Base-by-base conservation (phyloP, 2,888 invertebrate species). In the Eristalis pertinax region DNA sequence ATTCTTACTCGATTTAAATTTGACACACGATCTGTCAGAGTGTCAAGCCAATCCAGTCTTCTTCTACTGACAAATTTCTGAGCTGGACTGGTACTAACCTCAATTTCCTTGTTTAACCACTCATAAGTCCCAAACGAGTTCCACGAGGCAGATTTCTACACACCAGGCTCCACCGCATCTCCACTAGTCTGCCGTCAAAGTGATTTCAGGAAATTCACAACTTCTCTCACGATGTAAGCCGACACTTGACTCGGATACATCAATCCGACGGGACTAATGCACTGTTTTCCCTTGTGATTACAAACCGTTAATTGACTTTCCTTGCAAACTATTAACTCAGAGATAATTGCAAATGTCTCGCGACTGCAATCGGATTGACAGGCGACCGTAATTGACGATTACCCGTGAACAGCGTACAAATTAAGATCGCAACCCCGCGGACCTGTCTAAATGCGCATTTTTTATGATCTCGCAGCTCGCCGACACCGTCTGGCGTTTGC, bases 341-440 rank as follows among this genome's bases (percentile, higher is more conserved):
- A 50, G 41, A 26, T 50, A 50, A 50, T 29, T 50, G 50, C 26
- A 8, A 26, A 29, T n/a, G 50, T 60, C 26, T 60, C 26, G 1
- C 60, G 26, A 60, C 60, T 19, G 50, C 50, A 50, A 58, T 32
- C 29, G 70, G 32, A 58, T 72, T 79, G 79, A 79, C 72, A 79
- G 29, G 50, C 56, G n/a, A 58, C 64, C 64, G 35, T 58, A 79
- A 79, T 72, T 60, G 43, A 41, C 35, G 70, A 79, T 72, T 79
- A 79, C 79, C 64, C 41, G 72, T 73, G 72, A 79, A 72, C 79
- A 73, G 72, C 60, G 35, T 50, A 26, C 60, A 60, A 67, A 73
- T 72, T 73, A 67, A 72, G 72, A 81, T 85, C 76, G 60, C 60
- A 84, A 58, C 64, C 67, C 32, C 72, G 56, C 72, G 56, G 67